Percentiles rank a stretch among this genome's conserved stretches.
These are phyloP conservation scores for Brachirus orientalis DNA, from an alignment of 2,113 vertebrate species.

Conservation along the genomic window DNA sequence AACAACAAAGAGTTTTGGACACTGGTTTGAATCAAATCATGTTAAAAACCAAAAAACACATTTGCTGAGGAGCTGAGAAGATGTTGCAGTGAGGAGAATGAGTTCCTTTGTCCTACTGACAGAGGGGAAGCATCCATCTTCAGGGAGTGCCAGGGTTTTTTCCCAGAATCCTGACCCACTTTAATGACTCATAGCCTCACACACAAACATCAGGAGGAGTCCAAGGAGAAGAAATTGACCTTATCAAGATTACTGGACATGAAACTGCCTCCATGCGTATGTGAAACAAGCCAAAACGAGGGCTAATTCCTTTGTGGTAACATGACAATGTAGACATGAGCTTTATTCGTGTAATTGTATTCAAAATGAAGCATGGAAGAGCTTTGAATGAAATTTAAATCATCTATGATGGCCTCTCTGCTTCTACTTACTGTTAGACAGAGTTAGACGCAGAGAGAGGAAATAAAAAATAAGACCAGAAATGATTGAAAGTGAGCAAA, in stretches of 20 bases:
- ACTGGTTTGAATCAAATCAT: constrained; percentile 65
- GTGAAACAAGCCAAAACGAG: constrained; percentile 6
- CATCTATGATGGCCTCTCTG: constrained; percentile 42
- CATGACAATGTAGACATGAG: constrained; percentile 40
- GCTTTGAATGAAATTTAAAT: constrained; percentile 34
- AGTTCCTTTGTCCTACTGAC: constrained; percentile 62
- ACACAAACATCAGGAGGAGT: constrained; percentile 40
- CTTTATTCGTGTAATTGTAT: constrained; percentile 18
- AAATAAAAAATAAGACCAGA: constrained; percentile 29
- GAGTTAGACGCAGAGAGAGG: constrained; percentile 16
- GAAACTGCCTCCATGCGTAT: neutral
- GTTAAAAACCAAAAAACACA: constrained; percentile 52
- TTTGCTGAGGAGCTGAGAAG: constrained; percentile 39
- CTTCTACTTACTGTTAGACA: constrained; percentile 58
- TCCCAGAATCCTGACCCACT: constrained; percentile 59
- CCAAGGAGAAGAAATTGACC: constrained; percentile 37
- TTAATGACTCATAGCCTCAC: constrained; percentile 64
- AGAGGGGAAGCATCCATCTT: constrained; percentile 66
- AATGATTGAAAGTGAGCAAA: constrained; percentile 31
- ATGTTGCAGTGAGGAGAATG: constrained; percentile 63
- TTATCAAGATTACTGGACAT: constrained; percentile 30
- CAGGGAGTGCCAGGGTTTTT: constrained; percentile 66
- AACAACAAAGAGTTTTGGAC: constrained; percentile 36
- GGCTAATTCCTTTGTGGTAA: constrained; percentile 31
- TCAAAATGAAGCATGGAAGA: constrained; percentile 27